phyloP scores from a whole-genome alignment of 2,113 vertebrate species.

The Centropristis striata region DNA sequence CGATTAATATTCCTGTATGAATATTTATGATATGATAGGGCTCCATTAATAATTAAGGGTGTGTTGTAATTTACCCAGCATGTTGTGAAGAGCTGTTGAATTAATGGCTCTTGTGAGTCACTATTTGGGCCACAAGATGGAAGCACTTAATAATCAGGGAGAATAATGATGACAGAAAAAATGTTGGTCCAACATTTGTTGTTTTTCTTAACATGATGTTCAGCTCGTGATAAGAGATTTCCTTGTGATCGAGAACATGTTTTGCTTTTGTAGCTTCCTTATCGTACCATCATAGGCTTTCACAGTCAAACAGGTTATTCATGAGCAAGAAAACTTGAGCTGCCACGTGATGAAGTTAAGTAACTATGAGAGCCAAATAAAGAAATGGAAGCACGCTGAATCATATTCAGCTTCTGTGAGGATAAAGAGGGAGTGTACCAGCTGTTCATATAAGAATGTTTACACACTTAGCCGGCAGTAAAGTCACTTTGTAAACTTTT shows the following conservation, averaged over 20 bases:
- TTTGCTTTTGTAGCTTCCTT: slow-evolving; percentile 42
- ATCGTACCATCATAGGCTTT: slow-evolving; percentile 7
- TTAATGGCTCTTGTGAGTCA: slow-evolving; percentile 17
- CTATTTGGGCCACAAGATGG: slow-evolving; percentile 67
- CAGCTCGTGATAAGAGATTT: not conserved
- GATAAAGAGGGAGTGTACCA: slow-evolving; percentile 53
- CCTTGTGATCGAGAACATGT: not conserved
- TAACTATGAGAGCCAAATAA: slow-evolving; percentile 48
- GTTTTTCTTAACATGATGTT: slow-evolving; percentile 1
- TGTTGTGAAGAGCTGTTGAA: slow-evolving; percentile 19
- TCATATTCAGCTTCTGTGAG: slow-evolving; percentile 24
- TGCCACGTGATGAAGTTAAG: not conserved
- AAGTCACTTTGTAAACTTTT: slow-evolving; percentile 50
- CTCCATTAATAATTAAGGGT: not conserved
- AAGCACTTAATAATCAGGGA: slow-evolving; percentile 68
- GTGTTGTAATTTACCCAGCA: slow-evolving; percentile 1
- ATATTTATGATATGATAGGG: not conserved
- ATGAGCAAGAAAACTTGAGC: slow-evolving; percentile 19
- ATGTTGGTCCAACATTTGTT: not conserved
- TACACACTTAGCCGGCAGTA: slow-evolving; percentile 53
- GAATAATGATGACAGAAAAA: not conserved
- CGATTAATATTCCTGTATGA: not conserved
- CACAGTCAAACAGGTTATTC: slow-evolving; percentile 12
- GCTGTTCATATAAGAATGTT: slow-evolving; percentile 77
- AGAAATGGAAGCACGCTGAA: not conserved